phyloP scores from a whole-genome alignment of 2,888 invertebrate genomes.

The Mesoligia furuncula region DNA sequence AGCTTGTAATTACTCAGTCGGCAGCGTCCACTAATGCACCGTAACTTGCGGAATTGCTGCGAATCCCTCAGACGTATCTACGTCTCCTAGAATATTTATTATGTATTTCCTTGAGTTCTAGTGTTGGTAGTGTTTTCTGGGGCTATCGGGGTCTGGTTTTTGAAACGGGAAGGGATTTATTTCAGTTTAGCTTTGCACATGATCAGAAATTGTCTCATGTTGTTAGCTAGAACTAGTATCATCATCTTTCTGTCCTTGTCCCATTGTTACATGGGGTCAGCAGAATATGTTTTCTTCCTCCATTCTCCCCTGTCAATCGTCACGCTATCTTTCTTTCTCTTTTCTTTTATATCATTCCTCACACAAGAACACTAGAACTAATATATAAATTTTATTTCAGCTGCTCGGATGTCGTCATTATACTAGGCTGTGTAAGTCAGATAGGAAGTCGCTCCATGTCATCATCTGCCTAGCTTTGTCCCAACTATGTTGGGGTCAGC shows the following conservation, averaged over 20 bases:
- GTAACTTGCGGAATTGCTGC: constrained; percentile 54
- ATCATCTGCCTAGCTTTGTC: too few relatives aligned
- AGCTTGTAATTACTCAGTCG: constrained; percentile 62
- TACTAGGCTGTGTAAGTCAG: not conserved
- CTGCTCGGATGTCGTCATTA: not conserved
- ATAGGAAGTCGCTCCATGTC: not conserved
- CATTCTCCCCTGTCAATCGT: not conserved
- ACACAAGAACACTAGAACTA: not conserved
- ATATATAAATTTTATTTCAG: not conserved
- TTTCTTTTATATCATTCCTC: not conserved
- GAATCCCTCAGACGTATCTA: constrained; percentile 36
- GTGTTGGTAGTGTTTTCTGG: not conserved
- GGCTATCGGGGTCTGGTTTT: not conserved
- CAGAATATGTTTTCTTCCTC: not conserved
- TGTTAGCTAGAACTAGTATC: not conserved
- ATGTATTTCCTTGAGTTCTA: constrained; percentile 49
- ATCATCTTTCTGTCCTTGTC: not conserved
- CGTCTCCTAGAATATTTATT: constrained; percentile 52
- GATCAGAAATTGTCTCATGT: not conserved
- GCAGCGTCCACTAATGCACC: constrained; percentile 53
- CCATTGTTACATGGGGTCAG: not conserved
- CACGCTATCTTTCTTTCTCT: not conserved
- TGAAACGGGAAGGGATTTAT: not conserved
- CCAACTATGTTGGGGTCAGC: too few relatives aligned
- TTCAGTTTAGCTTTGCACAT: not conserved